Conservation (phyloP, 2,113 vertebrate genomes). For the Trogon surrucura region DNA sequence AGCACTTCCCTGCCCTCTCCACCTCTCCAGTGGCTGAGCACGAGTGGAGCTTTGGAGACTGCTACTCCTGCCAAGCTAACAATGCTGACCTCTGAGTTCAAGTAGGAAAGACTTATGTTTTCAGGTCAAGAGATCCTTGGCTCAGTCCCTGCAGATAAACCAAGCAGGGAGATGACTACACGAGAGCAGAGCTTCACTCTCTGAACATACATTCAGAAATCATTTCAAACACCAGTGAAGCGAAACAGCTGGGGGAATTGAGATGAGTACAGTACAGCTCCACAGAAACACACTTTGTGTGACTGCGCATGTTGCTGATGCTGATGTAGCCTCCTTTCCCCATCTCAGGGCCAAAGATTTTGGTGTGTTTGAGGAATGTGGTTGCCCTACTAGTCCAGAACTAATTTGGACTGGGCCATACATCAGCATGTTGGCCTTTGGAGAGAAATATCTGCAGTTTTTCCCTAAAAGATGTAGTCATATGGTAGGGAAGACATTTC, state of each 20-base stretch:
- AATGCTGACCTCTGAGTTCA: background rate
- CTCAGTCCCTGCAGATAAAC: background rate
- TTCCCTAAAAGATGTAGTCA: background rate
- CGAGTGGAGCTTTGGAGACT: background rate
- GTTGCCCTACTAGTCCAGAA: background rate
- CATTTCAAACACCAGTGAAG: background rate
- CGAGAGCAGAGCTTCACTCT: background rate
- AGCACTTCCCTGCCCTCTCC: background rate
- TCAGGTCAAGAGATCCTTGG: constrained; percentile 11
- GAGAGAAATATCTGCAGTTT: background rate
- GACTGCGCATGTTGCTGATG: rapidly evolving
- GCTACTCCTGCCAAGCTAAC: background rate
- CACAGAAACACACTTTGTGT: background rate
- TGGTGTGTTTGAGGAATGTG: rapidly evolving
- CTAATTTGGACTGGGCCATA: background rate
- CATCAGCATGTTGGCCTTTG: background rate
- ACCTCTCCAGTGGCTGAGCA: background rate
- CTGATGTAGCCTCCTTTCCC: background rate
- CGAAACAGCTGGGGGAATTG: background rate
- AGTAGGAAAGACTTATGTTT: background rate
- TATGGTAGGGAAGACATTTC: background rate
- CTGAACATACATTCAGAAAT: background rate
- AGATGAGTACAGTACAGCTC: background rate
- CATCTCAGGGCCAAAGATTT: background rate
- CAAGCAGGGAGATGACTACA: background rate